Conservation (phyloP, 2,888 invertebrate species). For the Lepidonotus clava region DNA sequence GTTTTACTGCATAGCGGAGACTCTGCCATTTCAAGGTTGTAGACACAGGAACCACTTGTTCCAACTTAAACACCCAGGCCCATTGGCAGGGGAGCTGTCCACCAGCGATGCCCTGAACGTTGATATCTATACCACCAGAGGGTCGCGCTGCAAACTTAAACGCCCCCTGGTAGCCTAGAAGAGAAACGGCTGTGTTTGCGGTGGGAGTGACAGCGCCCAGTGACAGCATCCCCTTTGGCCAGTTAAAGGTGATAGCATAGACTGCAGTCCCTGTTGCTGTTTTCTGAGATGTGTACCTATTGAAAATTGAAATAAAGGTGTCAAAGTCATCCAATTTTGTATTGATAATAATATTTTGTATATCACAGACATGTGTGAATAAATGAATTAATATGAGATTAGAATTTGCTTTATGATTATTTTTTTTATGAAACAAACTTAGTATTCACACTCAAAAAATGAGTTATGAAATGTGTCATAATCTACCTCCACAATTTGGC, state of each 20-base stretch:
- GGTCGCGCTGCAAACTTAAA: neutral
- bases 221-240: constrained; percentile 85
- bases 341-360: too few species aligned
- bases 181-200: constrained; percentile 77
- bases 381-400: too few species aligned
- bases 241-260: constrained; percentile 86
- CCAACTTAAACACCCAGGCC: constrained; percentile 76
- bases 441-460: too few species aligned
- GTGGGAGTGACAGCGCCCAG: constrained; percentile 81
- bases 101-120: constrained; percentile 68
- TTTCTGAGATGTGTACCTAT: constrained; percentile 73
- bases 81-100: constrained; percentile 72
- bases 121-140: constrained; percentile 68
- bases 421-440: too few species aligned
- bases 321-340: too few species aligned
- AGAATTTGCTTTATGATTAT: too few species aligned
- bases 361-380: too few species aligned
- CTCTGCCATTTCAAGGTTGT: too few species aligned
- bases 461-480: too few species aligned
- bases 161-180: constrained; percentile 82
- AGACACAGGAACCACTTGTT: constrained; percentile 18
- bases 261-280: constrained; percentile 76
- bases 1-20: too few species aligned
- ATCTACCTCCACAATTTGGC: too few species aligned
- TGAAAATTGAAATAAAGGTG: too few species aligned